A percentile compares a stretch with the other conserved stretches of the same genome.
Conservation (phyloP, 2,888 invertebrate species). For the Melanargia galathea region DNA sequence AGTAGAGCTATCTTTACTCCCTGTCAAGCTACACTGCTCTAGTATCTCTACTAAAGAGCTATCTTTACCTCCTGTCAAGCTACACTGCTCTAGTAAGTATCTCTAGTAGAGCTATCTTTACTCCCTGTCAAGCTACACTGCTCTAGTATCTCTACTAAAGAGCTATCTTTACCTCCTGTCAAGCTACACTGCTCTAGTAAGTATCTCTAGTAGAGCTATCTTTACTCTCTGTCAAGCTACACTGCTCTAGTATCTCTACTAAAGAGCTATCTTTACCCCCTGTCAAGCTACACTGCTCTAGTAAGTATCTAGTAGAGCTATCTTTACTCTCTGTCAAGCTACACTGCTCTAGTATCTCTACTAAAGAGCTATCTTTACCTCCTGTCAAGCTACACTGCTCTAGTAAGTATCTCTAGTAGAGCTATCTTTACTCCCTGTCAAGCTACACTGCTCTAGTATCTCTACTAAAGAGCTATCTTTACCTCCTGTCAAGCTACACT, state of each 20-base stretch:
- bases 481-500: too few species aligned
- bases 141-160: slow-evolving; percentile 98
- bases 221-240: slow-evolving; percentile 99
- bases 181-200: slow-evolving; percentile 99
- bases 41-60: slow-evolving; percentile 99
- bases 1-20: slow-evolving; percentile 97
- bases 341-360: too few species aligned
- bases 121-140: slow-evolving; percentile 99
- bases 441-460: too few species aligned
- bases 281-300: slow-evolving; percentile 99
- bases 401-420: too few species aligned
- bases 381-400: too few species aligned
- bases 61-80: slow-evolving; percentile 98
- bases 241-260: slow-evolving; percentile 99
- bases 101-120: slow-evolving; percentile 95
- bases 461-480: too few species aligned
- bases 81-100: slow-evolving; percentile 99
- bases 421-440: too few species aligned
- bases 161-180: slow-evolving; percentile 98
- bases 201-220: too few species aligned
- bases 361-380: too few species aligned
- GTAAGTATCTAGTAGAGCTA: too few species aligned
- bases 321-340: too few species aligned
- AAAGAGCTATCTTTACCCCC: slow-evolving; percentile 98
- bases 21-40: slow-evolving; percentile 99